These are phyloP conservation scores for Entosphenus tridentatus DNA, from an alignment of 2,113 vertebrate species.

Conservation along the genomic window DNA sequence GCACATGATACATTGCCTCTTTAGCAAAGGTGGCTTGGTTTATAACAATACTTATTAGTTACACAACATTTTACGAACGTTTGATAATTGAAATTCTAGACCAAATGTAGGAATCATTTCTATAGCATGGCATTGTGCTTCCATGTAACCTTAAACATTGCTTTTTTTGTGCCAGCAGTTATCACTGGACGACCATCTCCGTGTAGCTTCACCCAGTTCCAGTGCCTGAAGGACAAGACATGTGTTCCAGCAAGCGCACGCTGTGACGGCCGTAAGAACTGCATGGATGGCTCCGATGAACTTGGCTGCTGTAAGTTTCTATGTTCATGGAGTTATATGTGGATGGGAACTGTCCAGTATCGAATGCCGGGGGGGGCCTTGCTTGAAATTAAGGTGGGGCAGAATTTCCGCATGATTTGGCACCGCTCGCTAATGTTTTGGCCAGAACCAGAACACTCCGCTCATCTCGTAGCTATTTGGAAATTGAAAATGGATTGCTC, in stretches of 20 bases:
- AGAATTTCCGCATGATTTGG: no score
- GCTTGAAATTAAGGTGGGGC: no score
- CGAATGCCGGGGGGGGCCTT: no score
- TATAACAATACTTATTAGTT: background rate
- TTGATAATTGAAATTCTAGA: background rate
- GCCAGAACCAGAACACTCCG: no score
- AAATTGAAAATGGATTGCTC: no score
- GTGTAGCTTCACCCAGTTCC: conserved; percentile 33
- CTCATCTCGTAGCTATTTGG: no score
- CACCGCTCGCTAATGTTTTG: no score
- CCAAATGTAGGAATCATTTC: background rate
- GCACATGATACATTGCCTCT: background rate
- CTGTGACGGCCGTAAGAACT: conserved; percentile 52
- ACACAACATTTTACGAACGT: background rate
- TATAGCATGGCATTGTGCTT: background rate
- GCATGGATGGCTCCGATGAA: conserved; percentile 57
- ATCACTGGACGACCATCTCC: background rate
- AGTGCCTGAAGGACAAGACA: conserved; percentile 35
- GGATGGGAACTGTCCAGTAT: no score
- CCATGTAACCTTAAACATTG: background rate
- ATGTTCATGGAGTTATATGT: no score
- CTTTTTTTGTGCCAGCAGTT: background rate
- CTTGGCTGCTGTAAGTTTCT: conserved; percentile 49
- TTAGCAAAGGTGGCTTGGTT: background rate
- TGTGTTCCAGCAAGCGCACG: conserved; percentile 78